Evolutionary conservation across 1,140 invertebrate species (phyloP), one percentile per base, ranked within the genome.

Genomic region (Dendrolimus punctatus): DNA sequence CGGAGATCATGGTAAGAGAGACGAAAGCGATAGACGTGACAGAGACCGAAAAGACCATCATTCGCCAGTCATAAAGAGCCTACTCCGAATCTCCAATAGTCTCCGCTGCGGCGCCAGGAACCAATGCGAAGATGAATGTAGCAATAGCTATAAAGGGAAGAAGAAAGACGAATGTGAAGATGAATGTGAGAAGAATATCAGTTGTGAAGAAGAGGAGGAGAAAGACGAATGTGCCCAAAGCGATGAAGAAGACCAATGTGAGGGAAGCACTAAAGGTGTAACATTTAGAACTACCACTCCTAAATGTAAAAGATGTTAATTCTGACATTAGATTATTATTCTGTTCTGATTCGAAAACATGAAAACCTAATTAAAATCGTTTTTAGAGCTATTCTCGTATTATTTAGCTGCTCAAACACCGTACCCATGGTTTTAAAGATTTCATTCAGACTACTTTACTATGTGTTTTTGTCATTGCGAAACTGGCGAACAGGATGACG

Each of bases 81-180:
- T 73, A 4, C 50, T 73, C 0, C 55, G 66, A 4, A 67, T 69
- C 6, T 69, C 71, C 0, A 69, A 69, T 37, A 54, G 54, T 10
- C 40, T 76, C 23, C 51, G 53, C 49, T 73, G 73, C 44, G 60
- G 63, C 7, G 66, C 65, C 0, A 64, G 53, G 50, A 52, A 73
- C 10, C 61, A 74, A 44, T 76, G 74, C 37, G 37, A 60, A 9
- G 54, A 74, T 37, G 44, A 60, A 45, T 74, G 74, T 37, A 47
- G 37, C 3, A 43, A 58, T 2, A 40, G 49, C 8, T 49, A 38
- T 4, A 40, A 41, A 4, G 43, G 45, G 0, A 39, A 45, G 8
- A 41, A 53, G 10, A 38, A 53, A 40, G 43, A 54, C 7, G 43
- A 50, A 6, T 60, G 58, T 23, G 40, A 52, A 37, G 40, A 49